phyloP scores from a whole-genome alignment of 1,140 invertebrate species.

The Trinorchestia longiramus region DNA sequence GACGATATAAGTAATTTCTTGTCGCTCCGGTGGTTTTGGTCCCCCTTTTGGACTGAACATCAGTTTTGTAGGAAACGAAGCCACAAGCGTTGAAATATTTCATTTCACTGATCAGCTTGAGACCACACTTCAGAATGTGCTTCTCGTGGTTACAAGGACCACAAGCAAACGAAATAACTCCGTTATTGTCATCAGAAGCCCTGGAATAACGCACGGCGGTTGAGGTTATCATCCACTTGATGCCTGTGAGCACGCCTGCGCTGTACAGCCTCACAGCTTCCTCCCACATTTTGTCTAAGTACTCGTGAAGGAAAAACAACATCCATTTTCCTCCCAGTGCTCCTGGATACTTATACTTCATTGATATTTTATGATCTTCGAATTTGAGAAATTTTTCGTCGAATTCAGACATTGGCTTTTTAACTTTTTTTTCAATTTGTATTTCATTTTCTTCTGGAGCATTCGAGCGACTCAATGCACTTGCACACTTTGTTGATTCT shows the following conservation, averaged over 20 bases:
- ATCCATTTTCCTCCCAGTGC: not conserved
- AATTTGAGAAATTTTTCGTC: not conserved
- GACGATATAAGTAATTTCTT: conserved; percentile 2
- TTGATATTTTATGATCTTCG: not conserved
- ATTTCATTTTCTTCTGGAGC: not conserved
- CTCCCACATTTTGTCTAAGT: conserved; percentile 17
- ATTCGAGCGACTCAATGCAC: not conserved
- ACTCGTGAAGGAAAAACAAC: conserved; percentile 34
- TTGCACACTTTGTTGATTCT: not conserved
- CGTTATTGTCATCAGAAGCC: not conserved
- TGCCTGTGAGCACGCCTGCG: not conserved
- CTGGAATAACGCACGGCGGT: not conserved
- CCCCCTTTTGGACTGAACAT: not conserved
- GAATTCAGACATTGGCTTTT: conserved; percentile 24
- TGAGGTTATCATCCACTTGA: not conserved
- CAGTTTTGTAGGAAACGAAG: conserved; percentile 22
- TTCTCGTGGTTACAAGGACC: not conserved
- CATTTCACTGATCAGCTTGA: not conserved
- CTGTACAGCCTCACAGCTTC: not conserved
- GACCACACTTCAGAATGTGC: not conserved
- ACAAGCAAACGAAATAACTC: not conserved
- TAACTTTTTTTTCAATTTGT: not conserved
- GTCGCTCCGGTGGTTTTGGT: conserved; percentile 3
- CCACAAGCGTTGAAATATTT: conserved; percentile 21
- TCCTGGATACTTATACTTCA: not conserved